Evolutionary conservation across 2,888 invertebrate species (phyloP).

Genomic region (Drosophila longiperda): DNA sequence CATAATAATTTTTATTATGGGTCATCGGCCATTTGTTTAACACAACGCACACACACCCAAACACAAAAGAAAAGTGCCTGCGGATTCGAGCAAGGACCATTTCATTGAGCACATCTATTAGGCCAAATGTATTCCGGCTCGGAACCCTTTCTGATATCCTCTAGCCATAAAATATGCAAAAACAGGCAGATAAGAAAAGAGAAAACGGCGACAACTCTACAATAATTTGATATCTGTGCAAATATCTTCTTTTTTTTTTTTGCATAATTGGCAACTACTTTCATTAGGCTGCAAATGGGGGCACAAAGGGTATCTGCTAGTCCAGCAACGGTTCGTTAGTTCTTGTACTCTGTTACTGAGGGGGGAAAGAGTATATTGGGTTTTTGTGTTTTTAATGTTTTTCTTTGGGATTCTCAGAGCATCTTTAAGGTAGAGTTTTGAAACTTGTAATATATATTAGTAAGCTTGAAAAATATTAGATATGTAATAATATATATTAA

Average conservation of each 20-base stretch:
- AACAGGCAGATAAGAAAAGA: background rate
- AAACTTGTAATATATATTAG: background rate
- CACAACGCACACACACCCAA: slow-evolving; percentile 40
- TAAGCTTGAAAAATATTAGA: too few species aligned
- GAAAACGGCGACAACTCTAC: background rate
- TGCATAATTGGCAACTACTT: slow-evolving; percentile 1
- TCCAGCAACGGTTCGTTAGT: slow-evolving; percentile 8
- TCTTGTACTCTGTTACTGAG: background rate
- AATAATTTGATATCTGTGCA: background rate
- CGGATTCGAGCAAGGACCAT: slow-evolving; percentile 54
- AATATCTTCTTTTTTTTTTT: background rate
- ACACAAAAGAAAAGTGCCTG: slow-evolving; percentile 30
- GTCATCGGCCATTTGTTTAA: slow-evolving; percentile 81
- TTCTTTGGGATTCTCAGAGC: background rate
- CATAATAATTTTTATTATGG: slow-evolving; percentile 81
- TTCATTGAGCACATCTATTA: slow-evolving; percentile 76
- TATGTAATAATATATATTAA: too few species aligned
- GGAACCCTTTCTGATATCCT: slow-evolving; percentile 46
- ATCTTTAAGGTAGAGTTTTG: background rate
- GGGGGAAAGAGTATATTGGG: background rate
- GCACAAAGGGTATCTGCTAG: background rate
- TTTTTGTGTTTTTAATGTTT: background rate
- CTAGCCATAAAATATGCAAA: background rate
- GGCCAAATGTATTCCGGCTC: slow-evolving; percentile 65
- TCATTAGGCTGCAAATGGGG: background rate